phyloP scores from a whole-genome alignment of 2,113 vertebrate genomes.

The Heterochromis multidens region DNA sequence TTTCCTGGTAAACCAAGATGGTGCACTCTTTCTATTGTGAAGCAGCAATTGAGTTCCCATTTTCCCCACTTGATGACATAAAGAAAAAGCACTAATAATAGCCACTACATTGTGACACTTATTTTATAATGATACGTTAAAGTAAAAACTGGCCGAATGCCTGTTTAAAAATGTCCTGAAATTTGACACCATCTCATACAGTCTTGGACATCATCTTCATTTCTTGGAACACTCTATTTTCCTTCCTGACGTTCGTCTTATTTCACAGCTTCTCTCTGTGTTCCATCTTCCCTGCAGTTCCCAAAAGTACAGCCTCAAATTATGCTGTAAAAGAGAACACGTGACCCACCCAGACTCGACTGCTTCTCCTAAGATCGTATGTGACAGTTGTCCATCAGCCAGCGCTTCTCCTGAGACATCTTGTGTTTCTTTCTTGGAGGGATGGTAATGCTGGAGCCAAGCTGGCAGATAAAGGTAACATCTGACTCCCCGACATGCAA shows the following conservation, averaged over 20 bases:
- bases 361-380: neutral
- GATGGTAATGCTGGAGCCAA: neutral
- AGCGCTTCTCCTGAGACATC: neutral
- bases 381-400: constrained; percentile 33
- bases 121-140: neutral
- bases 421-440: neutral
- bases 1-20: no score
- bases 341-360: neutral
- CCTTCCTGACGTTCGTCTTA: neutral
- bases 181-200: neutral
- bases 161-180: neutral
- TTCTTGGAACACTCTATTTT: neutral
- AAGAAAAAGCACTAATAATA: neutral
- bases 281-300: neutral
- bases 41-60: neutral
- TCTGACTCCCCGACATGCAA: neutral
- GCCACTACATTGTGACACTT: neutral
- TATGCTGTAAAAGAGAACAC: neutral
- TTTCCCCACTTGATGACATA: neutral
- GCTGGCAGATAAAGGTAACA: constrained; percentile 5
- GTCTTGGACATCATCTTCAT: neutral
- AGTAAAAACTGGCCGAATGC: neutral
- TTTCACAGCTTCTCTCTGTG: neutral
- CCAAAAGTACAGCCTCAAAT: neutral
- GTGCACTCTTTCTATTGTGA: neutral